Conservation (phyloP, 1,140 invertebrate species). For the Spodoptera frugiperda region DNA sequence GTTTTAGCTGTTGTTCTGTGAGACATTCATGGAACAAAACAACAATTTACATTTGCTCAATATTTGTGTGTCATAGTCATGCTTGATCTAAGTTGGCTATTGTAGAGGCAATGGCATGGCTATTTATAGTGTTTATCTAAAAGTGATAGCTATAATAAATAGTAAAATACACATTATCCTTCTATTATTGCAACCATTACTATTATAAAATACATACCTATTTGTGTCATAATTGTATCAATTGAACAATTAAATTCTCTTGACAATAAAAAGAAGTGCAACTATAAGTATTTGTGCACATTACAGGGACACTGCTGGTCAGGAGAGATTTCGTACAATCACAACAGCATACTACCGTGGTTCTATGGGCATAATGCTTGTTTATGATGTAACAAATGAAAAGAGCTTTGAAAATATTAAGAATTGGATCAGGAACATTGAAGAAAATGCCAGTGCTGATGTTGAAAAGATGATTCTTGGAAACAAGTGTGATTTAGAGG, state of each 20-base stretch:
- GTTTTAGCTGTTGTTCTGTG: conserved; percentile 41
- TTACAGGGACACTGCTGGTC: conserved; percentile 96
- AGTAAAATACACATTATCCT: neutral
- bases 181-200: neutral
- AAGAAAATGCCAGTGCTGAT: conserved; percentile 99
- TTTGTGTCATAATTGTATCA: neutral
- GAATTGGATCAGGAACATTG: conserved; percentile 99
- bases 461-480: conserved; percentile 99
- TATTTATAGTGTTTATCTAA: neutral
- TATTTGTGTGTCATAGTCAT: conserved; percentile 29
- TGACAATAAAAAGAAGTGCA: too few species aligned
- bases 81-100: conserved; percentile 9
- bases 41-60: conserved; percentile 40
- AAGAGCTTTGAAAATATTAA: conserved; percentile 99
- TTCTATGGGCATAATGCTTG: conserved; percentile 99
- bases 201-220: neutral
- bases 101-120: neutral
- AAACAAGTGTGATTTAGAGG: conserved; percentile 99
- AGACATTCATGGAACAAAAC: conserved; percentile 38
- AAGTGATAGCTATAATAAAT: conserved; percentile 4
- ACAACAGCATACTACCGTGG: conserved; percentile 99
- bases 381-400: conserved; percentile 99
- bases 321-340: conserved; percentile 98
- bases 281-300: neutral
- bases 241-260: neutral